These are phyloP conservation scores for Archips crataeganus DNA, from an alignment of 2,888 invertebrate species.

Conservation along the genomic window DNA sequence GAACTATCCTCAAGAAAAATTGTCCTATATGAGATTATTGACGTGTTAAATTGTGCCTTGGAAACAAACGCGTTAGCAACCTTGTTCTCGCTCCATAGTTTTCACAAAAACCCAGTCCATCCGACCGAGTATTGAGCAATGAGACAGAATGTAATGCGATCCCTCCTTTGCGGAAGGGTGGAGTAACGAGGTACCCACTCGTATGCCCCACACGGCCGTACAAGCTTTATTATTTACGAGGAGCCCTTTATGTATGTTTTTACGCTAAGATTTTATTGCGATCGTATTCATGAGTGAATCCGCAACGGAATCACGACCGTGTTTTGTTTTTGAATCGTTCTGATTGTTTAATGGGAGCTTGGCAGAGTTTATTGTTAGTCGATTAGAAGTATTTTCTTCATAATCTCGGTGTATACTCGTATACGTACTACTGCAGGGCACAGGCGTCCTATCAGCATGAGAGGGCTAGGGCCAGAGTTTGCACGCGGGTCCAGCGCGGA, in stretches of 20 bases:
- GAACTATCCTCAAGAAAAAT: no score
- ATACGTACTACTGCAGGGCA: no score
- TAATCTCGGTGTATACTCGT: no score
- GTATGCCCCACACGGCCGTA: slow-evolving; percentile 69
- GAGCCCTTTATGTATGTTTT: slow-evolving; percentile 82
- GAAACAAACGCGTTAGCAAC: not conserved
- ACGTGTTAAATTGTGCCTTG: no score
- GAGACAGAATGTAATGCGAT: slow-evolving; percentile 66
- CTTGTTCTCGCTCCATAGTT: slow-evolving; percentile 2
- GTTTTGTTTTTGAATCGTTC: slow-evolving; percentile 46
- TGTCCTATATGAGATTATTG: no score
- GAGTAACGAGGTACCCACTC: slow-evolving; percentile 80
- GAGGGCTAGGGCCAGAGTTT: no score
- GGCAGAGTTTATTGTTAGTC: not conserved
- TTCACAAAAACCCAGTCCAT: slow-evolving; percentile 11
- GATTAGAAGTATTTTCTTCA: not conserved
- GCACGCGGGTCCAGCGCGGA: no score
- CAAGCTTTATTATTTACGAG: slow-evolving; percentile 84
- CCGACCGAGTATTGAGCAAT: slow-evolving; percentile 12
- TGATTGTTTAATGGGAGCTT: slow-evolving; percentile 27
- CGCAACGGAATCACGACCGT: slow-evolving; percentile 64
- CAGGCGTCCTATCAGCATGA: no score
- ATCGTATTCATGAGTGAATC: slow-evolving; percentile 79
- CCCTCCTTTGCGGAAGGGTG: slow-evolving; percentile 60
- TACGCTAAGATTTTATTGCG: slow-evolving; percentile 84